Evolutionary conservation across 1,140 invertebrate species (phyloP).

Genomic region (Zaprionus africanus): DNA sequence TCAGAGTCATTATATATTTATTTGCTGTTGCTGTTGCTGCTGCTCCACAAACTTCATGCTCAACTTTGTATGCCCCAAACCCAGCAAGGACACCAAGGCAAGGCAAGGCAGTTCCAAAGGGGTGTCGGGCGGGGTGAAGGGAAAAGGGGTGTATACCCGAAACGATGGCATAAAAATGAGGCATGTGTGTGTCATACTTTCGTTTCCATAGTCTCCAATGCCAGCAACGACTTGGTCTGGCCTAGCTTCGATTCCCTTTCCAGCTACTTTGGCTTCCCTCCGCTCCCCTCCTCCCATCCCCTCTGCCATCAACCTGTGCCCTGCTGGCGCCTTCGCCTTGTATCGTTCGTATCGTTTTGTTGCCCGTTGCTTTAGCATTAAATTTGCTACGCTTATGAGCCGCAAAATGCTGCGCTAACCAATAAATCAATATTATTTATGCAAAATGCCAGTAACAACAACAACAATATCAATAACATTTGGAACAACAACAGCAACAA

Average conservation of each 20-base stretch:
- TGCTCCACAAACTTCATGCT: conserved; percentile 18
- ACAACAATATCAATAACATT: conserved; percentile 13
- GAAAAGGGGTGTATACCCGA: not conserved
- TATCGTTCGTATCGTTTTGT: conserved; percentile 15
- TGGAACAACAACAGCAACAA: conserved; percentile 19
- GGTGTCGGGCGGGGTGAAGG: not conserved
- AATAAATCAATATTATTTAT: conserved; percentile 82
- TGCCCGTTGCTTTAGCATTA: conserved; percentile 54
- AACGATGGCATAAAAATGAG: conserved; percentile 37
- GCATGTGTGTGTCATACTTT: conserved; percentile 46
- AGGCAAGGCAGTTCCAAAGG: not conserved
- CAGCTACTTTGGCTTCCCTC: not conserved
- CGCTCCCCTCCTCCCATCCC: not conserved
- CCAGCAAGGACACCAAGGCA: conserved; percentile 1
- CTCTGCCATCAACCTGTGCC: not conserved
- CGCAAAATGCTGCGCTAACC: conserved; percentile 72
- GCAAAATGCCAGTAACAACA: conserved; percentile 63
- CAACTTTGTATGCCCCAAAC: conserved; percentile 32
- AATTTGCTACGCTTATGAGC: conserved; percentile 74
- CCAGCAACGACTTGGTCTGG: conserved; percentile 2
- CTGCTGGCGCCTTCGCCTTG: conserved; percentile 11
- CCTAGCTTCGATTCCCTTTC: not conserved
- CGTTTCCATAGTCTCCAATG: conserved; percentile 31
- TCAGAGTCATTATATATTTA: not conserved
- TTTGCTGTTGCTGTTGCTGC: not conserved